Base-by-base conservation (phyloP, 64 coral and sea anemone species). In the Exaiptasia diaphana region DNA sequence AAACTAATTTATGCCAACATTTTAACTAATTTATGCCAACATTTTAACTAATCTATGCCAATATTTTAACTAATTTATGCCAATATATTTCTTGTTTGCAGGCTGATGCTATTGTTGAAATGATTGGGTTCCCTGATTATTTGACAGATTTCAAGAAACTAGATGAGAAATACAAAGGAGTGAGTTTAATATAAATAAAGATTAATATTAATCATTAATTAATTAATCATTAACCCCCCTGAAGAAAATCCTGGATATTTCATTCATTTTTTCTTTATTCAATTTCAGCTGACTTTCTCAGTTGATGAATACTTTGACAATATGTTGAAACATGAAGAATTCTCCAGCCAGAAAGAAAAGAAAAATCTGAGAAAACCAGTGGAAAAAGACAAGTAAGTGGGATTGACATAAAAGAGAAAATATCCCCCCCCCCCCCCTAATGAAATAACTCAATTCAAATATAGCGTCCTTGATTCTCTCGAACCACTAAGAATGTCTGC, bases 91-190 rank as follows among this genome's bases (percentile, higher is more conserved):
- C 9, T 64, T 36, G 29, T 36, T 34, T 54, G 25, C 39, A 94
- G 91, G 91, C 91, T 0, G 80, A 94, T 75, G 79, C 86, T 2
- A 80, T 94, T 0, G 60, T 67, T 0, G 67, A 94, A 27, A 94
- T 89, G 91, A 85, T 94, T 62, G 91, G 91, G 1, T 94, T 78
- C 67, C 91, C 91, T 46, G 42, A 81, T 10, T 94, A 89, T 50
- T 70, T 94, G 2, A 58, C 21, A 36, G 50, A 85, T 37, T n/a
- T 27, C 14, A 10, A 33, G 38, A 27, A 89, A 56, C 38, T 94
- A 31, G 67, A 89, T 13, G 38, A 84, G 49, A 94, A 80, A 64
- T 94, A 90, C 35, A 8, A 85, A 13, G 63, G 50, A 78, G 91
- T 94, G 36, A 38, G 73, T 1, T 65, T 12, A n/a, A 23, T 20